A percentile compares a stretch with the other conserved stretches of the same genome.
These are phyloP conservation scores for Trissoscelio sp. DNA, from an alignment of 2,888 invertebrate genomes.

Conservation along the genomic window DNA sequence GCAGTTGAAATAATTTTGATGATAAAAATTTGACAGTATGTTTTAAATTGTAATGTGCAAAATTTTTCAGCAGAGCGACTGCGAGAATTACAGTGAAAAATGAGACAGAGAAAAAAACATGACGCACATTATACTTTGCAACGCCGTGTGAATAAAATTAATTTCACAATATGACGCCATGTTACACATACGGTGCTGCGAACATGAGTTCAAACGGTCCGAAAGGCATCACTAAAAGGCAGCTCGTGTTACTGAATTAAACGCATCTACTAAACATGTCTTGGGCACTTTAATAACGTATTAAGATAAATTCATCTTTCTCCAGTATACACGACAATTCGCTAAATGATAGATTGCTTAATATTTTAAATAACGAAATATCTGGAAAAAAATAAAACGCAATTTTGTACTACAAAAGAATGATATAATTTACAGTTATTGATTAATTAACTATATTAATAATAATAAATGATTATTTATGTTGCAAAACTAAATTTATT, in stretches of 20 bases:
- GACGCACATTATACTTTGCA: slow-evolving; percentile 73
- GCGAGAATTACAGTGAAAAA: slow-evolving; percentile 34
- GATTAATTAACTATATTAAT: too few relatives aligned
- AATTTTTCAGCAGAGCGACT: slow-evolving; percentile 27
- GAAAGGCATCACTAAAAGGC: slow-evolving; percentile 72
- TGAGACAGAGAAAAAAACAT: slow-evolving; percentile 66
- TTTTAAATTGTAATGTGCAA: too few relatives aligned
- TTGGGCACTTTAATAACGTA: slow-evolving; percentile 38
- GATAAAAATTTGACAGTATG: too few relatives aligned
- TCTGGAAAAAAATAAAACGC: too few relatives aligned
- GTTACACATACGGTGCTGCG: slow-evolving; percentile 45
- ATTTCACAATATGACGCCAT: slow-evolving; percentile 71
- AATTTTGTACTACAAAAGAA: too few relatives aligned
- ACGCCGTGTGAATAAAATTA: slow-evolving; percentile 76
- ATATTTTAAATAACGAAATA: too few relatives aligned
- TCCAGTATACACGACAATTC: too few relatives aligned
- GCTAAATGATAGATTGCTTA: too few relatives aligned
- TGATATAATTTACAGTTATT: too few relatives aligned
- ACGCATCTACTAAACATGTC: slow-evolving; percentile 44
- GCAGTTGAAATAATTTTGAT: too few relatives aligned
- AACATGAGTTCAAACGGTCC: slow-evolving; percentile 59
- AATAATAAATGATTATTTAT: too few relatives aligned
- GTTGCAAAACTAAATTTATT: too few relatives aligned
- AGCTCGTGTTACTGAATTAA: slow-evolving; percentile 75
- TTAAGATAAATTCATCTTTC: slow-evolving; percentile 22